These are phyloP conservation scores for Poeciliopsis turneri DNA, from an alignment of 2,797 vertebrate genomes.

Conservation along the genomic window DNA sequence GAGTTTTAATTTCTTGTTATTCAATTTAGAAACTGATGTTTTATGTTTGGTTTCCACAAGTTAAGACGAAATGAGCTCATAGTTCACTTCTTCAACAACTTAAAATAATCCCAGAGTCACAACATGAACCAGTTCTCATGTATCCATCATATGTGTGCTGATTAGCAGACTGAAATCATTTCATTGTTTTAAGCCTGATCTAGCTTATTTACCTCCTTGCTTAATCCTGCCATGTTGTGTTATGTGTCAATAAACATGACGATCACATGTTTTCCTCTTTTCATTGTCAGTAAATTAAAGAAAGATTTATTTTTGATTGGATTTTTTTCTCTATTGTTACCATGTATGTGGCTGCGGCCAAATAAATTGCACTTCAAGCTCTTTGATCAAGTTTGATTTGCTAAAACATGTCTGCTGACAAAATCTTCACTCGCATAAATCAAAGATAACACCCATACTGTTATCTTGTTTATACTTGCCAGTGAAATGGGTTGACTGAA, in stretches of 20 bases:
- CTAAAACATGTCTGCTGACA: not conserved
- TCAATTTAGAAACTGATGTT: not conserved
- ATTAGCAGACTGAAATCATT: not conserved
- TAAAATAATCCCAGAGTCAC: not conserved
- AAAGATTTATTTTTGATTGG: not conserved
- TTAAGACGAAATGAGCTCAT: not conserved
- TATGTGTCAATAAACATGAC: not conserved
- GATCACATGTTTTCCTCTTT: not conserved
- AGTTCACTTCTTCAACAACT: not conserved
- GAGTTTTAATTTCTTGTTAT: not conserved
- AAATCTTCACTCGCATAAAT: not conserved
- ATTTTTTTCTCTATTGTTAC: not conserved
- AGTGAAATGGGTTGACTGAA: not conserved
- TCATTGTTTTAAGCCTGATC: not conserved
- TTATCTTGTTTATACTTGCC: not conserved
- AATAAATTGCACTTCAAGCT: not conserved
- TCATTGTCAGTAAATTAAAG: not conserved
- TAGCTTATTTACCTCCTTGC: not conserved
- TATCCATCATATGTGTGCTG: not conserved
- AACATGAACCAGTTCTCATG: not conserved
- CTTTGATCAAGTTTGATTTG: not conserved
- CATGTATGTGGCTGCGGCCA: not conserved
- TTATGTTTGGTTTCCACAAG: not conserved
- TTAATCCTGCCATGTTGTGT: not conserved
- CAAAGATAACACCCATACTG: not conserved